These are phyloP conservation scores for Chelmon rostratus DNA, from an alignment of 2,797 vertebrate species.

Conservation along the genomic window DNA sequence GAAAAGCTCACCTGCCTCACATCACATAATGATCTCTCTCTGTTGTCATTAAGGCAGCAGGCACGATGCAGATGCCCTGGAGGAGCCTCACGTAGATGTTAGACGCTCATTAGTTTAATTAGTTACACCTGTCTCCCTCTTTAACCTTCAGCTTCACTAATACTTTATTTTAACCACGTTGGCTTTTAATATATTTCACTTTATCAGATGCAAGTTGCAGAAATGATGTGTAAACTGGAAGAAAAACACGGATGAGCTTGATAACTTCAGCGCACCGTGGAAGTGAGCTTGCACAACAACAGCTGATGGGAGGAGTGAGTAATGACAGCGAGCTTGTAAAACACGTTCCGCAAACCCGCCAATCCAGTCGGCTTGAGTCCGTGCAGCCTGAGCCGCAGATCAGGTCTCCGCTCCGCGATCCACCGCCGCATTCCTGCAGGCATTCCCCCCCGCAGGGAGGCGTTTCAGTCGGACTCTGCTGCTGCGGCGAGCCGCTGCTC, in stretches of 20 bases:
- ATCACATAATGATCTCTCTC: background rate
- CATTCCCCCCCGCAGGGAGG: background rate
- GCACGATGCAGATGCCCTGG: no score
- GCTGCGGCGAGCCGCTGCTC: background rate
- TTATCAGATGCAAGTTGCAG: background rate
- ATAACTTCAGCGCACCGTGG: background rate
- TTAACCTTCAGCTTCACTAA: background rate
- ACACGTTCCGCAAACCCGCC: conserved; percentile 44
- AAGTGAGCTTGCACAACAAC: background rate
- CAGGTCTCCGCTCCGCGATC: background rate
- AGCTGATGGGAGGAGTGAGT: conserved; percentile 68
- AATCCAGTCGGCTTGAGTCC: background rate
- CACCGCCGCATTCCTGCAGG: background rate
- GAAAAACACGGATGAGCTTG: background rate
- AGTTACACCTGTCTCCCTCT: background rate
- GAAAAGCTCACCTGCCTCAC: conserved; percentile 2
- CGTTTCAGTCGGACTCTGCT: conserved; percentile 13
- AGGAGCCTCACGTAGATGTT: background rate
- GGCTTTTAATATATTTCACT: background rate
- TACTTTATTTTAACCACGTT: background rate
- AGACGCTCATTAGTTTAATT: background rate
- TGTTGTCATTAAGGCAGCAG: no score
- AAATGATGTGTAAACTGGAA: background rate
- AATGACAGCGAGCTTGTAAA: conserved; percentile 57
- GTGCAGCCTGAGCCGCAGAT: background rate